Percentiles rank a stretch among this genome's conserved stretches.
Conservation (phyloP, 2,888 invertebrate genomes). For the Ophioninae sp. region DNA sequence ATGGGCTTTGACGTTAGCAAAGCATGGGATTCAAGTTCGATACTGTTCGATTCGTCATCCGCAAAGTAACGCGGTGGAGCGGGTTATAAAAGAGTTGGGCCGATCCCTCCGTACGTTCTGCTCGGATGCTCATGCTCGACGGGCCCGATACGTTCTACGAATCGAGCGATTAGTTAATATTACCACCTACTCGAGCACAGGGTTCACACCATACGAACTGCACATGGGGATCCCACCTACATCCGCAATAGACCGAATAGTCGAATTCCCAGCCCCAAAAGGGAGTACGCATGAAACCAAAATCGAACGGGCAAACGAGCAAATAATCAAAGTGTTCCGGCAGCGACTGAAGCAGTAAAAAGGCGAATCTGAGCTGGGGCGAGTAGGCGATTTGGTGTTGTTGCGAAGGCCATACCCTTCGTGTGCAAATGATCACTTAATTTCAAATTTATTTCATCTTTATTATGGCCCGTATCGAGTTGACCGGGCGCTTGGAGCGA, state of each 20-base stretch:
- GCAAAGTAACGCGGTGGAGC: neutral
- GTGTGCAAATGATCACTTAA: conserved; percentile 23
- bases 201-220: neutral
- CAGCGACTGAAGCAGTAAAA: no score
- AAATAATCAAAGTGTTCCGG: no score
- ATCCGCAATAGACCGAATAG: neutral
- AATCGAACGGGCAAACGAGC: no score
- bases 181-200: neutral
- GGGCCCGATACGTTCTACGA: neutral
- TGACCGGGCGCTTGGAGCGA: neutral
- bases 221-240: neutral
- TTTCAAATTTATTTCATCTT: conserved; percentile 35
- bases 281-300: no score
- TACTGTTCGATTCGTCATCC: neutral
- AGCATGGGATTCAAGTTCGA: neutral
- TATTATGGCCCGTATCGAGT: conserved; percentile 38
- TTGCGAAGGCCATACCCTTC: conserved; percentile 40
- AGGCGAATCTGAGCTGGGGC: neutral
- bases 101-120: neutral
- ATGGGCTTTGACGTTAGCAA: conserved; percentile 35
- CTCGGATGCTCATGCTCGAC: neutral
- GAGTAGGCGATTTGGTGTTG: conserved; percentile 28
- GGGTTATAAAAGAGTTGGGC: neutral
- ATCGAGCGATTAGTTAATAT: neutral
- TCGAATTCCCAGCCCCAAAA: neutral